Percentiles rank a stretch among this genome's conserved stretches.
Conservation (phyloP, 2,888 invertebrate species). For the Cotesia congregata region DNA sequence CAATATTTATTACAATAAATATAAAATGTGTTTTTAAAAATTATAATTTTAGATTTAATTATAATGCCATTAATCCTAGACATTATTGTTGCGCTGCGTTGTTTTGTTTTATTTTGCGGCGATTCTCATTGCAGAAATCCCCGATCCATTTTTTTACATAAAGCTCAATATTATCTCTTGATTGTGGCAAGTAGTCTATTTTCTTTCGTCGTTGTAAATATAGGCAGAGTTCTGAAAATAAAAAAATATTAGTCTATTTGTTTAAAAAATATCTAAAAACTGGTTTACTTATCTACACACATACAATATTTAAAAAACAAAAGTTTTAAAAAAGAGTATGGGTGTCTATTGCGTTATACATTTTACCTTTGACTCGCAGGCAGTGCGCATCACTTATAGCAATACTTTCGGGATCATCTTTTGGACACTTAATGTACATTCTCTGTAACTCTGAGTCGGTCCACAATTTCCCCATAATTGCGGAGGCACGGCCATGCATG, state of each 20-base stretch:
- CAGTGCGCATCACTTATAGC: not conserved
- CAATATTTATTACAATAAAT: no score
- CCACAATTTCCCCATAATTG: not conserved
- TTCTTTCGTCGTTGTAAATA: not conserved
- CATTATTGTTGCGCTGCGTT: no score
- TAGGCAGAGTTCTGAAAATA: not conserved
- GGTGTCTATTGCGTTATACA: not conserved
- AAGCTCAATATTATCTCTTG: not conserved
- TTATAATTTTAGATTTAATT: no score
- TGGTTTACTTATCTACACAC: not conserved
- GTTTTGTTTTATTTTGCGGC: not conserved
- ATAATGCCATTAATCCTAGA: no score
- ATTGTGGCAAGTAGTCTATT: not conserved
- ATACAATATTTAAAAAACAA: not conserved
- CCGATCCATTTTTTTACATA: not conserved
- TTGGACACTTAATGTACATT: constrained; percentile 6
- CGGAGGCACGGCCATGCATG: not conserved
- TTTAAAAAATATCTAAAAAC: not conserved
- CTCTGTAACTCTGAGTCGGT: not conserved
- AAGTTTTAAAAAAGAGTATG: not conserved
- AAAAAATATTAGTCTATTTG: not conserved
- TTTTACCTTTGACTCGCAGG: not conserved
- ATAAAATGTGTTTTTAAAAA: no score
- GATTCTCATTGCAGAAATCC: not conserved
- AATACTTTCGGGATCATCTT: not conserved